A percentile compares a stretch with the other conserved stretches of the same genome.
Evolutionary conservation across 2,113 vertebrate species (phyloP).

Genomic region (Plestiodon gilberti): DNA sequence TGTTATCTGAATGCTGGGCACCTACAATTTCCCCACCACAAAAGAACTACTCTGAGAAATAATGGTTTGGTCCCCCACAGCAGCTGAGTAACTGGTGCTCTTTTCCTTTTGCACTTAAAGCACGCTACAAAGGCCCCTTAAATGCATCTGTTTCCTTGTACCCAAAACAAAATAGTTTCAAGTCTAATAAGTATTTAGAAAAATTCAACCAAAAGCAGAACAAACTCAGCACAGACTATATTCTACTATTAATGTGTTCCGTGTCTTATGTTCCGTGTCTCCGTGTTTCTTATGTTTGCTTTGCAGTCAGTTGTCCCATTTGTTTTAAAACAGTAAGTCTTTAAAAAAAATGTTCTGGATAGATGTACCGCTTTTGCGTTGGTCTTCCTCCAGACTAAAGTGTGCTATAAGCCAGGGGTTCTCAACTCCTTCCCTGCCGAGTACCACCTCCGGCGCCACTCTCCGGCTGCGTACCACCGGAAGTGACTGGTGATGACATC

Average conservation of each 20-base stretch:
- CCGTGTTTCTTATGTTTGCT: neutral
- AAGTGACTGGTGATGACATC: too few relatives aligned
- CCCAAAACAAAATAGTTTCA: neutral
- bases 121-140: too few relatives aligned
- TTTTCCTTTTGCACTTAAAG: neutral
- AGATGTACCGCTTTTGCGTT: neutral
- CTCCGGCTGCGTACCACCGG: too few relatives aligned
- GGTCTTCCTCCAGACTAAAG: neutral
- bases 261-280: neutral
- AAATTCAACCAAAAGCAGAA: neutral
- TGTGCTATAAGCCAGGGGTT: too few relatives aligned
- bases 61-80: neutral
- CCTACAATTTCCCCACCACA: neutral
- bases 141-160: neutral
- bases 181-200: neutral
- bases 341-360: constrained; percentile 5
- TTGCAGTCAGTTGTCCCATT: neutral
- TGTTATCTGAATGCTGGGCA: neutral
- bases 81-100: neutral
- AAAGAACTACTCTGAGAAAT: neutral
- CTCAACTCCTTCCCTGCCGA: too few relatives aligned
- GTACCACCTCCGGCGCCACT: too few relatives aligned
- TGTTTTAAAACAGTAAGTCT: neutral
- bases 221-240: neutral
- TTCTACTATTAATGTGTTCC: neutral